Evolutionary conservation across 2,888 invertebrate species (phyloP).

Genomic region (Drosophila crucigera): DNA sequence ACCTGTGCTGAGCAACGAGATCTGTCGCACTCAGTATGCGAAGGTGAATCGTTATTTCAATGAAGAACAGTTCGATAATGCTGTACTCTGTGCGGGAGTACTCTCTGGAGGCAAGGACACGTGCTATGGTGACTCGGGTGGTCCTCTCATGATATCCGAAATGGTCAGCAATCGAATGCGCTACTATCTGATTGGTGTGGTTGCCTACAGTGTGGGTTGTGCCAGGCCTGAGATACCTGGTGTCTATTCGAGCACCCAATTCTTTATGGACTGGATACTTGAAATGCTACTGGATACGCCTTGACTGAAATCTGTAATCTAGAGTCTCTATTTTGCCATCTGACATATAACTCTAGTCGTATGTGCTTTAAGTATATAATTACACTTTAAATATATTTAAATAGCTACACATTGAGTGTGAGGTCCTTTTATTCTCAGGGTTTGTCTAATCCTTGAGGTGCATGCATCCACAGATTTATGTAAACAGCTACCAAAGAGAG

Average conservation of each 20-base stretch:
- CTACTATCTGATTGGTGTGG: constrained; percentile 88
- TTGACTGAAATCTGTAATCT: too few relatives aligned
- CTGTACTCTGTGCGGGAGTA: constrained; percentile 83
- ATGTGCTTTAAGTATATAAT: constrained; percentile 29
- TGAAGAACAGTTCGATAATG: constrained; percentile 81
- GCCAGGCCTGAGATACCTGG: constrained; percentile 88
- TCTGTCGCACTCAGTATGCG: constrained; percentile 86
- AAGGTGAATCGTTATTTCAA: constrained; percentile 69
- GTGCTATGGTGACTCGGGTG: constrained; percentile 85
- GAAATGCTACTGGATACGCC: constrained; percentile 79
- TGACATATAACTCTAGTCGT: background rate
- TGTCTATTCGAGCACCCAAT: constrained; percentile 88
- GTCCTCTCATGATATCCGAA: constrained; percentile 84
- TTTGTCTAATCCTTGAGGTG: constrained; percentile 48
- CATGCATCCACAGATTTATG: constrained; percentile 47
- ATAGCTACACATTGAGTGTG: constrained; percentile 28
- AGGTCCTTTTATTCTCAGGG: constrained; percentile 56
- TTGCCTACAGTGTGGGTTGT: constrained; percentile 89
- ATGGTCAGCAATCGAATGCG: constrained; percentile 43
- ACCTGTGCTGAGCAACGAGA: constrained; percentile 88
- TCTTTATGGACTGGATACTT: constrained; percentile 88
- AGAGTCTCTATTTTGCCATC: constrained; percentile 19
- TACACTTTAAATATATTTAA: constrained; percentile 18
- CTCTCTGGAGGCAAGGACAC: constrained; percentile 83
- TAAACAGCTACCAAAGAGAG: constrained; percentile 47